phyloP scores from a whole-genome alignment of 2,888 invertebrate genomes.

The Dasypogon diadema region DNA sequence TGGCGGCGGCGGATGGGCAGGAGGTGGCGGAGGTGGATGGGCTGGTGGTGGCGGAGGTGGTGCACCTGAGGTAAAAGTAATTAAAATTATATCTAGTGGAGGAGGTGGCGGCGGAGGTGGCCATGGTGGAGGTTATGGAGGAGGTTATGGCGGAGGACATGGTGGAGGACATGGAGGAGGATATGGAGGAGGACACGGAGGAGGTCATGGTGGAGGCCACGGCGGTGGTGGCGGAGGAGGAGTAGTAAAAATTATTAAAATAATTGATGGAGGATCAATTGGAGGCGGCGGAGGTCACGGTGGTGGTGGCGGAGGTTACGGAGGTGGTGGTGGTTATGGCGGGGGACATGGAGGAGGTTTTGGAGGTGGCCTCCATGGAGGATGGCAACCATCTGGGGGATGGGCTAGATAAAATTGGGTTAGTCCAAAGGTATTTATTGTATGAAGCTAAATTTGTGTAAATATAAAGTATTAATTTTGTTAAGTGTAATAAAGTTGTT shows the following conservation, averaged over 20 bases:
- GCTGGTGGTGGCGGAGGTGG: slow-evolving; percentile 22
- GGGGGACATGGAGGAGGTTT: slow-evolving; percentile 1
- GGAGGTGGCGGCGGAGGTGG: slow-evolving; percentile 33
- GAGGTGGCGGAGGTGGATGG: slow-evolving; percentile 6
- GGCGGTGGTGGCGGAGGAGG: slow-evolving; percentile 26
- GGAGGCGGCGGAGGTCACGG: slow-evolving; percentile 1
- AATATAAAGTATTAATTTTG: not conserved
- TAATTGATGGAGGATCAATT: slow-evolving; percentile 25
- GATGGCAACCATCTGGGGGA: slow-evolving; percentile 42
- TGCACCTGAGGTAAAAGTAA: not conserved
- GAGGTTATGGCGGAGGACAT: slow-evolving; percentile 27
- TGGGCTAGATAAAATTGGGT: not conserved
- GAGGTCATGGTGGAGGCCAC: not conserved
- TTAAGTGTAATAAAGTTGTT: not conserved
- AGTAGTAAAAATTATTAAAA: slow-evolving; percentile 28
- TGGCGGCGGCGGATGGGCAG: not conserved
- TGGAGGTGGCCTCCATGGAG: slow-evolving; percentile 21
- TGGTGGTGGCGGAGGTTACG: slow-evolving; percentile 16
- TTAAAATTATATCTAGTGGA: not conserved
- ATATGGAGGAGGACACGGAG: slow-evolving; percentile 4
- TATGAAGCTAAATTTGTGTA: not conserved
- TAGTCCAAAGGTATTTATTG: not conserved
- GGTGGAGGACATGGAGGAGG: slow-evolving; percentile 25
- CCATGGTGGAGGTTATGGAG: not conserved
- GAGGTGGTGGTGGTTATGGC: not conserved